Evolutionary conservation across 2,113 vertebrate genomes (phyloP), one percentile per base, ranked within the genome.

Genomic region (Murina feae): DNA sequence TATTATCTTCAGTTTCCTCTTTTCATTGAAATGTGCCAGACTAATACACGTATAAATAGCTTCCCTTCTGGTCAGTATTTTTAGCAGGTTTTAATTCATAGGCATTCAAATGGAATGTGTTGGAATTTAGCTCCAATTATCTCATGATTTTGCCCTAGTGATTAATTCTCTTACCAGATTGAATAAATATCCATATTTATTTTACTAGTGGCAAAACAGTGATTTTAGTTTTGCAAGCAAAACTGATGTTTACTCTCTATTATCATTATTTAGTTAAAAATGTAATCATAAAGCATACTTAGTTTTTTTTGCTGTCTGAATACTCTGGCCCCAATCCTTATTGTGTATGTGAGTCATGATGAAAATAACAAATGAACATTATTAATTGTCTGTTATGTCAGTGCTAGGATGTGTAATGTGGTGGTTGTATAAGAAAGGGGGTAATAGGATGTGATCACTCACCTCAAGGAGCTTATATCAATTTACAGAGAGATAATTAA

Each of bases 41-140:
- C 7, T 79, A 82, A 86, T 66, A 72, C 35, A 76, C 89, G 75
- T 75, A 89, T 84, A 35, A 94, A 89, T 91, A 47, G 20, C 20
- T 74, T 89, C 37, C 90, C 42, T 89, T 60, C 44, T 44, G 6
- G 51, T 63, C 55, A 94, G 11, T 78, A 85, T 39, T 88, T 91
- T 93, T 55, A 88, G 39, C 63, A 88, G 55, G 11, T 42, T 94
- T 93, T 95, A 87, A 66, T 95, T 85, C 44, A 55, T 35, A 75
- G 78, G 55, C 42, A 65, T 90, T 80, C 69, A 53, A 65, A 90
- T 2, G 42, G 18, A 7, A 68, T 39, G n/a, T 79, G 28, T 20
- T 93, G 25, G 18, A 85, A 81, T 81, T 49, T 69, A 28, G 9
- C 42, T 74, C 6, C 10, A 58, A 58, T 93, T 74, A 78, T 81